Conservation (phyloP, 2,888 invertebrate species). For the Nasonia oneida region DNA sequence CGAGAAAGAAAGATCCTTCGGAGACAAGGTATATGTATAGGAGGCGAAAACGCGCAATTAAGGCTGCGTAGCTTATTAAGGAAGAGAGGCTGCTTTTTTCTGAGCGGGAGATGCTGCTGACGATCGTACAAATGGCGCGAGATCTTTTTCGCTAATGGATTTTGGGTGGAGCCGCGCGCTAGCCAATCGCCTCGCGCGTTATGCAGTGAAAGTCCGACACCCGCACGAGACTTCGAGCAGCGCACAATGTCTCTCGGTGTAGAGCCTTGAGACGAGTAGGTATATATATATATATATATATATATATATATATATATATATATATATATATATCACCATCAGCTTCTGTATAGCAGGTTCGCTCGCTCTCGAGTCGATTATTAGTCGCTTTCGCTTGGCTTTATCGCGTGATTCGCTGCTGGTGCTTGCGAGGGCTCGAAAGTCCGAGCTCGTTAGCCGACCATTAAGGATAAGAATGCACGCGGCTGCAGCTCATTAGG, state of each 20-base stretch:
- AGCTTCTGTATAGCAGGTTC: constrained; percentile 43
- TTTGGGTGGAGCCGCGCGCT: constrained; percentile 72
- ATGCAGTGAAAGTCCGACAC: constrained; percentile 74
- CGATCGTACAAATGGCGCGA: constrained; percentile 73
- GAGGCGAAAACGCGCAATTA: constrained; percentile 67
- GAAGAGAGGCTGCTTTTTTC: constrained; percentile 38
- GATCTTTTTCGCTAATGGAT: constrained; percentile 72
- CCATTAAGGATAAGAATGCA: constrained; percentile 14
- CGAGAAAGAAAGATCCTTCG: neutral
- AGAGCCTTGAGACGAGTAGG: constrained; percentile 19
- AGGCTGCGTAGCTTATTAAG: constrained; percentile 65
- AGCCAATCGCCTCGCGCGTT: constrained; percentile 74
- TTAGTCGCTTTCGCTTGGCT: constrained; percentile 1
- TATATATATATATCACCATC: constrained; percentile 24
- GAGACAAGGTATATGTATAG: neutral
- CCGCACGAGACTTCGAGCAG: constrained; percentile 65
- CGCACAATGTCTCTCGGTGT: neutral
- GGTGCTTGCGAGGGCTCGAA: neutral
- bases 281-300: constrained; percentile 56
- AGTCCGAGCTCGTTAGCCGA: neutral
- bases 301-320: constrained; percentile 56
- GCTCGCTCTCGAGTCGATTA: constrained; percentile 50
- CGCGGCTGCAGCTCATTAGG: constrained; percentile 63
- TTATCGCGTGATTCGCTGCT: constrained; percentile 32
- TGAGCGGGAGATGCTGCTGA: constrained; percentile 31